Evolutionary conservation across 2,113 vertebrate genomes (phyloP).

Genomic region (Podocnemis expansa): DNA sequence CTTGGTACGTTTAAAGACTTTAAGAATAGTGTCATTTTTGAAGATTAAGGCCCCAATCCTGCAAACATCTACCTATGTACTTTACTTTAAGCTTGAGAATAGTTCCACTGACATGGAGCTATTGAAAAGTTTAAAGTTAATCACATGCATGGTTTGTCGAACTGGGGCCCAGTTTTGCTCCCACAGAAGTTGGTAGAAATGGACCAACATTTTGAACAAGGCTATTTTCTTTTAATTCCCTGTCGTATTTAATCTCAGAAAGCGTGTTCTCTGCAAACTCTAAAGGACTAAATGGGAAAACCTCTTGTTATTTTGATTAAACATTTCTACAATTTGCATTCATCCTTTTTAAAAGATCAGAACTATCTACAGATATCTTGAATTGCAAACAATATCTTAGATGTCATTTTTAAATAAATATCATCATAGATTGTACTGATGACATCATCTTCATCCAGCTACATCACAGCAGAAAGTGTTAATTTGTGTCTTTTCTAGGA

Average conservation of each 20-base stretch:
- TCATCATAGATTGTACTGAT: background rate
- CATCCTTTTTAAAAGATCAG: background rate
- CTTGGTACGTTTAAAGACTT: background rate
- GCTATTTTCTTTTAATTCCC: background rate
- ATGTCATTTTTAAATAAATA: background rate
- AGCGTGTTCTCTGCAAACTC: background rate
- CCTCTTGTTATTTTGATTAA: background rate
- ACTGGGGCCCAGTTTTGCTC: accelerated
- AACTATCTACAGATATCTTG: background rate
- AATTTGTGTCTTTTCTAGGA: background rate
- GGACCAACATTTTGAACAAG: background rate
- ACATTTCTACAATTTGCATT: background rate
- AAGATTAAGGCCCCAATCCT: constrained; percentile 23
- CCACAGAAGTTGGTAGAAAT: background rate
- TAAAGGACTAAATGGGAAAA: background rate
- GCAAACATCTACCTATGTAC: background rate
- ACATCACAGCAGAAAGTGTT: background rate
- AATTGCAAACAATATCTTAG: background rate
- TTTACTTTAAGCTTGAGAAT: background rate
- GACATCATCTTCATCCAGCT: background rate
- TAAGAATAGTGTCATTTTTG: constrained; percentile 8
- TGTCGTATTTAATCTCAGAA: background rate
- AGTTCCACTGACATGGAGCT: background rate
- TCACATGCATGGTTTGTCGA: background rate
- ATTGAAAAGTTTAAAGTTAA: background rate